Conservation (phyloP, 2,797 vertebrate genomes). For the Poecile montanus region DNA sequence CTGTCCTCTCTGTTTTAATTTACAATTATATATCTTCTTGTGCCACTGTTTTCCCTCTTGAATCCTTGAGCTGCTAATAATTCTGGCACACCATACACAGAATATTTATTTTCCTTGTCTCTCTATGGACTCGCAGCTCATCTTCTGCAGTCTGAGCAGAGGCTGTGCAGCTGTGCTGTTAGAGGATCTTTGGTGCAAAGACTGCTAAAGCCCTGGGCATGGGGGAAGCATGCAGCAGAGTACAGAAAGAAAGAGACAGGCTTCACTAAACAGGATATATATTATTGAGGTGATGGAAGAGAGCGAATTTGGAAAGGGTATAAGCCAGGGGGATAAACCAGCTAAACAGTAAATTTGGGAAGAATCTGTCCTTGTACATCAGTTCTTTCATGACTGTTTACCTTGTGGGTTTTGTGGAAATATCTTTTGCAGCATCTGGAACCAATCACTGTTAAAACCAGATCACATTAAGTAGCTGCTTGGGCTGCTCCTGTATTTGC, state of each 20-base stretch:
- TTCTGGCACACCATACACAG: neutral
- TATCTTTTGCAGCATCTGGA: neutral
- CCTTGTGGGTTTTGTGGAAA: neutral
- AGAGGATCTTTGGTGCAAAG: neutral
- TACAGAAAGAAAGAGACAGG: neutral
- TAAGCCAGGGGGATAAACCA: neutral
- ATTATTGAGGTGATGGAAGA: neutral
- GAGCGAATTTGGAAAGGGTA: neutral
- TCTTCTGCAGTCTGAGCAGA: neutral
- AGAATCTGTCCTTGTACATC: neutral
- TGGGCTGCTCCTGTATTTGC: neutral
- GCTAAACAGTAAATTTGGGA: neutral
- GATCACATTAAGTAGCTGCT: neutral
- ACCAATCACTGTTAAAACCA: neutral
- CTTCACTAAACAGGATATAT: neutral
- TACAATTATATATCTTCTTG: neutral
- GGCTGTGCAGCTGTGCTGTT: neutral
- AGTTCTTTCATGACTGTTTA: neutral
- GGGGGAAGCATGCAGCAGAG: neutral
- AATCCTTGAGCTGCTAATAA: neutral
- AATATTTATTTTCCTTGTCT: neutral
- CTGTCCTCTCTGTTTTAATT: neutral
- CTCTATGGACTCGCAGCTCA: neutral
- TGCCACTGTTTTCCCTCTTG: neutral
- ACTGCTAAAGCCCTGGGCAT: neutral